These are phyloP conservation scores for Notiomystis cincta DNA, from an alignment of 2,113 vertebrate species.

Conservation along the genomic window DNA sequence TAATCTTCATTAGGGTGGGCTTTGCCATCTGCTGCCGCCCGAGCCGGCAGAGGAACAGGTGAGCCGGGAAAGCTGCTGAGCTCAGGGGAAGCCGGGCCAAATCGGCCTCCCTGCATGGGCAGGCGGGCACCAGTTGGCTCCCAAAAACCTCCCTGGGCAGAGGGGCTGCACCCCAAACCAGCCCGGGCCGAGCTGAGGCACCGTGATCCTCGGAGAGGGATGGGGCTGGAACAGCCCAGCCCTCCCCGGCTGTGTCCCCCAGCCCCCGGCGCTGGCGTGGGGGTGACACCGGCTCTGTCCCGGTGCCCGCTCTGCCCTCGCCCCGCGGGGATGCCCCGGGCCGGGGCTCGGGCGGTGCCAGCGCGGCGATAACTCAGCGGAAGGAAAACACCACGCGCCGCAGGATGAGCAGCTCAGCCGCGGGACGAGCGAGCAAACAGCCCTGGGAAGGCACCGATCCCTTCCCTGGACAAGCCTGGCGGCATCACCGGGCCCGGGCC, in stretches of 20 bases:
- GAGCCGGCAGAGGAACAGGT: not conserved
- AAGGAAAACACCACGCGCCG: not conserved
- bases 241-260: not conserved
- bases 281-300: not conserved
- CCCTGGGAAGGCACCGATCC: fast-evolving
- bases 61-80: conserved; percentile 42
- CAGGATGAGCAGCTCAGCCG: not conserved
- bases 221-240: not conserved
- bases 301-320: fast-evolving
- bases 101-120: fast-evolving
- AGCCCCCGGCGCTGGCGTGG: fast-evolving
- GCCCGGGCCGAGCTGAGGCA: not conserved
- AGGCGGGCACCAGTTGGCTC: not conserved
- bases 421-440: fast-evolving
- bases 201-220: fast-evolving
- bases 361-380: not conserved
- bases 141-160: fast-evolving
- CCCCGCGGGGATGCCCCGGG: fast-evolving
- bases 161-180: fast-evolving
- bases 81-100: not conserved
- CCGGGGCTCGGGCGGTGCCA: not conserved
- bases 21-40: conserved; percentile 3
- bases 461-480: not conserved
- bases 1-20: conserved; percentile 40
- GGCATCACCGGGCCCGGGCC: fast-evolving